These are phyloP conservation scores for Triplophysa siluroides DNA, from an alignment of 2,113 vertebrate species.

Conservation along the genomic window DNA sequence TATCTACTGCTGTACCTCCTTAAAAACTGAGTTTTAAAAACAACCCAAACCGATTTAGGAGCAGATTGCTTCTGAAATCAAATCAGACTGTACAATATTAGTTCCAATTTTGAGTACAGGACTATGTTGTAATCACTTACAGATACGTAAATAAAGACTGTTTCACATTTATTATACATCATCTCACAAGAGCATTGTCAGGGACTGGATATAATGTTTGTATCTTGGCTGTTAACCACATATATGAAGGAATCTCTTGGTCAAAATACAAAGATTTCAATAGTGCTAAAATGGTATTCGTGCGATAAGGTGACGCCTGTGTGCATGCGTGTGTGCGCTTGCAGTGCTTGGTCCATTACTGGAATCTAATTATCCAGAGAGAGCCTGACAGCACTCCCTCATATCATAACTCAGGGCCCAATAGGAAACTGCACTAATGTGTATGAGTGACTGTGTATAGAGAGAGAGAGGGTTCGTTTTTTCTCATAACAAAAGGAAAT, in stretches of 20 bases:
- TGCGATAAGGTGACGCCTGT: background rate
- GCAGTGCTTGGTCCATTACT: conserved; percentile 52
- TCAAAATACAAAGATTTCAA: background rate
- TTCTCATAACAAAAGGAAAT: conserved; percentile 8
- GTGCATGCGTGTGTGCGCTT: conserved; percentile 38
- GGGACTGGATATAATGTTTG: background rate
- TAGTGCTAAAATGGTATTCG: background rate
- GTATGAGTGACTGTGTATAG: conserved; percentile 26
- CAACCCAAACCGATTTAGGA: background rate
- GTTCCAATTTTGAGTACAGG: background rate
- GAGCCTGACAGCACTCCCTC: conserved; percentile 35
- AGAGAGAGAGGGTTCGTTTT: conserved; percentile 5
- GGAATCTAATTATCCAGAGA: conserved; percentile 55
- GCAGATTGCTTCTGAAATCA: background rate
- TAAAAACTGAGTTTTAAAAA: background rate
- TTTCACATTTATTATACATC: background rate
- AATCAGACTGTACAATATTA: conserved; percentile 4
- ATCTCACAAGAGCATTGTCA: background rate
- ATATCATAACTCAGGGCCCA: conserved; percentile 37
- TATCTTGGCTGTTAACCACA: background rate
- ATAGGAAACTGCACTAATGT: conserved; percentile 20
- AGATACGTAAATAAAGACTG: background rate
- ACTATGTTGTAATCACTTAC: background rate
- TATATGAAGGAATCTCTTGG: background rate
- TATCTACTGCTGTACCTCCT: background rate